phyloP scores from a whole-genome alignment of 2,113 vertebrate species.

The Alosa alosa region DNA sequence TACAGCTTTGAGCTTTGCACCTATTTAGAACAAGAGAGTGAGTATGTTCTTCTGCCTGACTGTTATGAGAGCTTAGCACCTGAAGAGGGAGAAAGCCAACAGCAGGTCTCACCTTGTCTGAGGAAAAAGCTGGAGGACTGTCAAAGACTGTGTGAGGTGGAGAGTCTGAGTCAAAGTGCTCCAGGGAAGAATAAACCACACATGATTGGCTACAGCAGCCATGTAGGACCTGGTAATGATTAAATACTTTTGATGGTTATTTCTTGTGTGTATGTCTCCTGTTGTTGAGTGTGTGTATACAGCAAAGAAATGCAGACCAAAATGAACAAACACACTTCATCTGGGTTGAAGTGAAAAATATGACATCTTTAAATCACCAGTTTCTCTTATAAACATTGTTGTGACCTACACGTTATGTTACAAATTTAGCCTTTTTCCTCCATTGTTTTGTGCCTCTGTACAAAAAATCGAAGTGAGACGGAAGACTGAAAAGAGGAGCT shows the following conservation, averaged over 20 bases:
- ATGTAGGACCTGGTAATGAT: not conserved
- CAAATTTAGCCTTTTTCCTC: constrained; percentile 69
- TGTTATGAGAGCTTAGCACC: not conserved
- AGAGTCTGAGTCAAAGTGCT: not conserved
- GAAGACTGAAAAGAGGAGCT: constrained; percentile 67
- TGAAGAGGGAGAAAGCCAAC: too few relatives aligned
- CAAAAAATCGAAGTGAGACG: constrained; percentile 69
- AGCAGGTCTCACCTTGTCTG: not conserved
- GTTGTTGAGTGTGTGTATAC: not conserved
- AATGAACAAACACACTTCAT: constrained; percentile 28
- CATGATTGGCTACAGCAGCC: not conserved
- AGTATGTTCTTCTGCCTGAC: not conserved
- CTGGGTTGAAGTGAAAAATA: constrained; percentile 75
- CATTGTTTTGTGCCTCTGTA: constrained; percentile 67
- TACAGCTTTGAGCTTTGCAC: too few relatives aligned
- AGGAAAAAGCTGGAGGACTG: not conserved
- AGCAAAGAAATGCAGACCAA: constrained; percentile 22
- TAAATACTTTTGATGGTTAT: not conserved
- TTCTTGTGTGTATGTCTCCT: not conserved
- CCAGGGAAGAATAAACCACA: not conserved
- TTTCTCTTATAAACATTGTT: constrained; percentile 73
- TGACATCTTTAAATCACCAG: constrained; percentile 77
- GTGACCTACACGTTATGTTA: constrained; percentile 74
- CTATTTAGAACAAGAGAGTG: too few relatives aligned
- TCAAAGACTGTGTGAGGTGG: not conserved